Conservation (phyloP, 1,140 invertebrate genomes). For the Drosophila burlai region DNA sequence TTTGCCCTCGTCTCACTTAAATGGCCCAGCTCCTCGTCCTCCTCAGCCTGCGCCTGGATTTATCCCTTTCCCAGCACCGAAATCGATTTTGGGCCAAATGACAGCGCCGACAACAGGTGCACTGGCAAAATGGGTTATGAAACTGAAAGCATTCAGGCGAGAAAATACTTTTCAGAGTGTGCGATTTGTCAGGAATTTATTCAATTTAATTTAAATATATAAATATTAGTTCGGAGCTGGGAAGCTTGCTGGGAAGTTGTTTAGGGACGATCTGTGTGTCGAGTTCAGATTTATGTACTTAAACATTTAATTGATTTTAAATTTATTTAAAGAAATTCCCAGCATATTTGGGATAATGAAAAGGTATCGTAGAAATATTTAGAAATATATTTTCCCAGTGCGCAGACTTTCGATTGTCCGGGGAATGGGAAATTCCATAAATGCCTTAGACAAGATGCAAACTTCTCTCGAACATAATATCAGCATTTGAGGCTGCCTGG, state of each 20-base stretch:
- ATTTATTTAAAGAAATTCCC: too few species aligned
- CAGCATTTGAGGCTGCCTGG: slow-evolving; percentile 1
- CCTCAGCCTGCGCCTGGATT: neutral
- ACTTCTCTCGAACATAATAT: slow-evolving; percentile 4
- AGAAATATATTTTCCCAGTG: slow-evolving; percentile 10
- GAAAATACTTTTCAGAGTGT: too few species aligned
- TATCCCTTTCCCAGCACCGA: slow-evolving; percentile 35
- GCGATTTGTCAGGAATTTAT: neutral
- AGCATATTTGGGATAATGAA: neutral
- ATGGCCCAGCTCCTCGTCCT: slow-evolving; percentile 3
- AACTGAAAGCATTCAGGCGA: neutral
- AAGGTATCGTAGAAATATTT: neutral
- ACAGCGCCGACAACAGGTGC: slow-evolving; percentile 43
- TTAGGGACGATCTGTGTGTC: neutral
- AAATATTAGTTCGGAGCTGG: neutral
- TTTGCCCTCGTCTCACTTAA: slow-evolving; percentile 31
- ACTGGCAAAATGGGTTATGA: slow-evolving; percentile 4
- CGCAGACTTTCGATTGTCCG: neutral
- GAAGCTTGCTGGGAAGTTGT: neutral
- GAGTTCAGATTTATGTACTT: too few species aligned
- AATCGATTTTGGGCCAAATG: slow-evolving; percentile 72
- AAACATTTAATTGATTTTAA: too few species aligned
- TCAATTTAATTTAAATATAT: neutral
- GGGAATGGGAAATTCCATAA: slow-evolving; percentile 15
- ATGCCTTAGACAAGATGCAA: slow-evolving; percentile 18